Evolutionary conservation across 2,888 invertebrate species (phyloP), one percentile per base, ranked within the genome.

Genomic region (Apamea sordens): DNA sequence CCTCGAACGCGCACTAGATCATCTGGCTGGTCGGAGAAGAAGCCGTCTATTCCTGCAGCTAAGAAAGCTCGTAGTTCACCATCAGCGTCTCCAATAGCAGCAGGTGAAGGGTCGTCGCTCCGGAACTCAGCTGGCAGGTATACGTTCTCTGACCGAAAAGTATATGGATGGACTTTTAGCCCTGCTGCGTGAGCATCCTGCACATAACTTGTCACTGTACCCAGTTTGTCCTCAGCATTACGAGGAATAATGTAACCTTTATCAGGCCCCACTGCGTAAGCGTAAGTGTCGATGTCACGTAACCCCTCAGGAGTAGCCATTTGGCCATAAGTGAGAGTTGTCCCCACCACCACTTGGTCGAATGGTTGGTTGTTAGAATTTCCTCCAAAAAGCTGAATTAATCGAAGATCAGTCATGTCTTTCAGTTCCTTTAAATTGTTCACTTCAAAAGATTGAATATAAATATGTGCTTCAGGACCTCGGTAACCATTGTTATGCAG

Each of bases 401-500:
- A 90, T 72, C 94, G 92, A 24, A 97, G 91, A 79, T 93, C 92
- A 32, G 96, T 96, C 61, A 96, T 89, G 69, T 89, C 91, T 72
- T 92, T 95, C 3, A 97, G 87, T 83, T 95, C 94, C 73, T 93
- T 96, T 50, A 97, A 92, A 83, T 97, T 97, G 50, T 85, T 94
- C 2, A 96, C 93, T 92, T 97, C 96, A 88, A 96, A 96, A 0
- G 96, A 96, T 83, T 96, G 96, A 64, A 97, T 96, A 78, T 95
- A 96, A 72, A 95, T 92, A 2, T 95, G 94, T 32, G 95, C 93
- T 74, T 92, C 85, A 10, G 91, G 85, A 13, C 94, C 94, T 10
- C 80, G 69, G 83, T 96, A 97, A 13, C 95, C 95, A 76, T 96
- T 96, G 28, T 75, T 91, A 83, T 95, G 94, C 5, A 97, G 92